phyloP scores from a whole-genome alignment of 1,140 invertebrate species.

The Brachionus manjavacas region DNA sequence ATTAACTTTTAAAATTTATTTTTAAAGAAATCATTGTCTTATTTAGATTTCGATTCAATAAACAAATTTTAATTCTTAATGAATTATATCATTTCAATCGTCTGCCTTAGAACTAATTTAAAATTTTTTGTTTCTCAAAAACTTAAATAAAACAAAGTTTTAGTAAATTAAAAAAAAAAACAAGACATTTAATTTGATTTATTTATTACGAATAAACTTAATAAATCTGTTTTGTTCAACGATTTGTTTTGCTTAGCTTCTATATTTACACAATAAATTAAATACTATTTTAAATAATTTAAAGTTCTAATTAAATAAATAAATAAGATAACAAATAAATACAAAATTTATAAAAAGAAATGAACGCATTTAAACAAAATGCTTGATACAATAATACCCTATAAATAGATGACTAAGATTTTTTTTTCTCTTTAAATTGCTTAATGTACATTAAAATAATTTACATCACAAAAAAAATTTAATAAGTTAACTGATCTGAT shows the following conservation, averaged over 20 bases:
- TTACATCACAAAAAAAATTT: not conserved
- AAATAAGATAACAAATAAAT: constrained; percentile 21
- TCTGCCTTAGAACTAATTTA: too few species aligned
- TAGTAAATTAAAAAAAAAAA: too few species aligned
- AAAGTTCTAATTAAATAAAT: constrained; percentile 1
- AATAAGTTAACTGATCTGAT: constrained; percentile 12
- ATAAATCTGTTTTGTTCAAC: not conserved
- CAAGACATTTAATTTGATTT: too few species aligned
- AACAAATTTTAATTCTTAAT: too few species aligned
- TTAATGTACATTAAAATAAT: not conserved
- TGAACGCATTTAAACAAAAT: not conserved
- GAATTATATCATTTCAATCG: too few species aligned
- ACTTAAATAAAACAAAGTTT: too few species aligned
- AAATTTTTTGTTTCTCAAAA: too few species aligned
- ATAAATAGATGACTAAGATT: not conserved
- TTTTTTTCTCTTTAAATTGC: constrained; percentile 11
- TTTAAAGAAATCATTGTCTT: too few species aligned
- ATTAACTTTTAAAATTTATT: too few species aligned
- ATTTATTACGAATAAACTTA: not conserved
- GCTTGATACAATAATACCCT: not conserved
- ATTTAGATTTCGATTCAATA: too few species aligned
- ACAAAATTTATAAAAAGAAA: not conserved
- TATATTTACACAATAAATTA: not conserved
- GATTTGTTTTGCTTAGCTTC: not conserved
- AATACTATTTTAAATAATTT: not conserved